Conservation (phyloP, 2,888 invertebrate species). For the Agrotis ipsilon region DNA sequence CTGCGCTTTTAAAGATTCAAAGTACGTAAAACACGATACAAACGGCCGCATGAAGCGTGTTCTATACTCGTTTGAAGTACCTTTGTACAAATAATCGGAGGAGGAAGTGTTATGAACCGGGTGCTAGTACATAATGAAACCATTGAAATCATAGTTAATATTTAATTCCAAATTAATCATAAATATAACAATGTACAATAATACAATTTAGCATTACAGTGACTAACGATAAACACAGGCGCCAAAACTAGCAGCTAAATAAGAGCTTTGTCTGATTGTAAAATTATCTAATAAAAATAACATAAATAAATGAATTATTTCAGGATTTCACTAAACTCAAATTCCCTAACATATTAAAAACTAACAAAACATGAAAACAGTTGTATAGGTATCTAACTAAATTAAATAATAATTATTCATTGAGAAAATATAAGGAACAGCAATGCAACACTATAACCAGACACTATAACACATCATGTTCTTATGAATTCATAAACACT, state of each 20-base stretch:
- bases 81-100: no score
- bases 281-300: background rate
- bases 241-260: conserved; percentile 32
- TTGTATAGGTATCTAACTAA: conserved; percentile 9
- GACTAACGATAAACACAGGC: conserved; percentile 10
- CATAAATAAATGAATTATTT: conserved; percentile 3
- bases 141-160: conserved; percentile 16
- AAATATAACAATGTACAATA: conserved; percentile 51
- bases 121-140: conserved; percentile 18
- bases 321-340: conserved; percentile 15
- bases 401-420: conserved; percentile 9
- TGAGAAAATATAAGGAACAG: conserved; percentile 6
- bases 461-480: conserved; percentile 3
- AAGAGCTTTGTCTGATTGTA: conserved; percentile 14
- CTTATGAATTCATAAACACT: background rate
- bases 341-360: background rate
- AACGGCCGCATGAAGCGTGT: background rate
- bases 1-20: background rate
- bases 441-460: background rate
- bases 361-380: background rate
- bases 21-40: background rate
- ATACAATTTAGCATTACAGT: conserved; percentile 27
- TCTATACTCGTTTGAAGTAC: background rate
- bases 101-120: no score
- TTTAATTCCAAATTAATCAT: conserved; percentile 47